Evolutionary conservation across 2,113 vertebrate species (phyloP), one percentile per base, ranked within the genome.

Genomic region (Callorhinus ursinus): DNA sequence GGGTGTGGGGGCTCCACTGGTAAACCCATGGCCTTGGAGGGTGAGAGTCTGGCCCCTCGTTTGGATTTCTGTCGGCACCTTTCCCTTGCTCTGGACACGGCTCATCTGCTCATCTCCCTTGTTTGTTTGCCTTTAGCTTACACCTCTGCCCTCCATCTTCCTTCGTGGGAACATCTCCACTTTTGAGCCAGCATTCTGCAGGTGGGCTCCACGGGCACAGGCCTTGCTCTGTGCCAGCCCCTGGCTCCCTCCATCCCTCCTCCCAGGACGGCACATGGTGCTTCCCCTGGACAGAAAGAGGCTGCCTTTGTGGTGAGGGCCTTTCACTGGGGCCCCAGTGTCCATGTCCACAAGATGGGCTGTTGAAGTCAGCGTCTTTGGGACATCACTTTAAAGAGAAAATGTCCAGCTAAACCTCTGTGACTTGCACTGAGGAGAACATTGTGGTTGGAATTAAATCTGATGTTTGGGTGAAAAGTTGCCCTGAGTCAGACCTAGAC

Each of bases 41-140:
- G 39, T 2, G 49, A 7, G 72, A 49, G 0, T 72, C 49, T 6
- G n/a, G 36, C 5, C 59, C 71, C 4, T 0, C 11, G 0, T 42
- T 16, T 0, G 9, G 51, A 4, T 53, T 31, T 36, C 26, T 53
- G n/a, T 12, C 0, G 1, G 49, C 26, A 14, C 59, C 49, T 28
- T 5, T 15, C 21, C n/a, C 49, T 16, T 15, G 77, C 36, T 51
- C 10, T 15, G 55, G 42, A 76, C 19, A 16, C 2, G 5, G 39
- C 55, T 31, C 24, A 0, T 14, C 4, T 12, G 24, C 21, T 14
- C 31, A 11, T 19, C 28, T 33, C 16, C 0, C 53, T 39, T 39
- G 39, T 39, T 49, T 3, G 57, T 51, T 63, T 7, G 57, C n/a
- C 72, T 31, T 49, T 7, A 28, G 42, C 36, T 31, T 2, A 14